Percentiles rank a stretch among this genome's conserved stretches.
These are phyloP conservation scores for Pollenia labialis DNA, from an alignment of 2,888 invertebrate species.

Conservation along the genomic window DNA sequence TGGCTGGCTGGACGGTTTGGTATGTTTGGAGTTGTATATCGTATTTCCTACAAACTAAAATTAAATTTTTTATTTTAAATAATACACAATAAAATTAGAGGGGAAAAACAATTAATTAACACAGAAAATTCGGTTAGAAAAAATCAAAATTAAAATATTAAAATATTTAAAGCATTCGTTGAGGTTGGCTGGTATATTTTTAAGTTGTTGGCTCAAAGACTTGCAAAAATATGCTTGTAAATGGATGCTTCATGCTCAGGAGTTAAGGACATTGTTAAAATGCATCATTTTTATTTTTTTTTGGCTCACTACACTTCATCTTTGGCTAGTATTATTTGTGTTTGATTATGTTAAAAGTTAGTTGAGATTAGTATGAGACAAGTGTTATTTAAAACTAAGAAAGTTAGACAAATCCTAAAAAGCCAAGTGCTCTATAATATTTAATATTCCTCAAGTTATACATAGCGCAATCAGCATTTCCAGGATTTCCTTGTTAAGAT, in stretches of 20 bases:
- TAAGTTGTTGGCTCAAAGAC: conserved; percentile 7
- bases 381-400: conserved; percentile 3
- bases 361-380: conserved; percentile 39
- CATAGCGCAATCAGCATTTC: conserved; percentile 66
- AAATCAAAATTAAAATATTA: conserved; percentile 37
- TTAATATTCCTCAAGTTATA: background rate
- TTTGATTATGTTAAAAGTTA: conserved; percentile 29
- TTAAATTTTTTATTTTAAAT: conserved; percentile 30
- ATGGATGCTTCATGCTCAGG: background rate
- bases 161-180: conserved; percentile 62
- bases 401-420: conserved; percentile 47
- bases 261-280: background rate
- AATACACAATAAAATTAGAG: conserved; percentile 48
- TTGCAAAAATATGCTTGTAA: background rate
- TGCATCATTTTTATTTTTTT: background rate
- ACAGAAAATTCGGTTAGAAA: conserved; percentile 56
- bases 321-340: conserved; percentile 60
- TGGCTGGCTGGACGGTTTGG: conserved; percentile 33
- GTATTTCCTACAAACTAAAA: conserved; percentile 66
- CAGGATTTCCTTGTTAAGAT: conserved; percentile 54
- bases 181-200: conserved; percentile 43
- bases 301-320: conserved; percentile 58
- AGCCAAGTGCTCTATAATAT: conserved; percentile 68
- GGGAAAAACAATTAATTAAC: conserved; percentile 56
- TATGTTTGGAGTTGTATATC: conserved; percentile 49